phyloP scores from a whole-genome alignment of 2,888 invertebrate species.

The Chymomyza procnemis region DNA sequence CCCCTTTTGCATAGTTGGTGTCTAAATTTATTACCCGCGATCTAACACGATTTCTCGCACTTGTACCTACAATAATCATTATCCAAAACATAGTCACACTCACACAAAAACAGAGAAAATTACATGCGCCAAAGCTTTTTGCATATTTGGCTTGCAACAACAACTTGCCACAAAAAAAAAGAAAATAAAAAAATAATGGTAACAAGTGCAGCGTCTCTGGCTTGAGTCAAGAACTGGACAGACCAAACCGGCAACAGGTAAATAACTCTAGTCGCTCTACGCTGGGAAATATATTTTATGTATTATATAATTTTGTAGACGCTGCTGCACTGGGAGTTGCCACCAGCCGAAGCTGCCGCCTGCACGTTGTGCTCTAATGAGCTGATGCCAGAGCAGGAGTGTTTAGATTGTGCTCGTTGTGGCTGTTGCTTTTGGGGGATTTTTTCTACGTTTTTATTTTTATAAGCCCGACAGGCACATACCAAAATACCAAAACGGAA shows the following conservation, averaged over 20 bases:
- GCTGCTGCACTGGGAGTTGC: constrained; percentile 37
- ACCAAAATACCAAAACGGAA: not conserved
- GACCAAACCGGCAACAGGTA: constrained; percentile 16
- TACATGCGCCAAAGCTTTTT: constrained; percentile 63
- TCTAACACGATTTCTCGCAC: constrained; percentile 77
- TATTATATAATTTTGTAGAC: constrained; percentile 60
- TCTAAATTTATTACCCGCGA: constrained; percentile 77
- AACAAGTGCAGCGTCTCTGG: constrained; percentile 60
- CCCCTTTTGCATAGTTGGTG: constrained; percentile 74
- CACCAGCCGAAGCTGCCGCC: not conserved
- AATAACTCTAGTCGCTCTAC: not conserved
- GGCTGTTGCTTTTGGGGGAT: constrained; percentile 17
- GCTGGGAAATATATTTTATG: constrained; percentile 49
- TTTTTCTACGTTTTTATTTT: not conserved
- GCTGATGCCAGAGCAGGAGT: constrained; percentile 35
- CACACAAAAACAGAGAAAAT: constrained; percentile 5
- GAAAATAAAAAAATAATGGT: constrained; percentile 39
- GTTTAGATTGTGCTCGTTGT: constrained; percentile 26
- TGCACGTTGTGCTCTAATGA: constrained; percentile 8
- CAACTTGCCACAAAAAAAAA: constrained; percentile 28
- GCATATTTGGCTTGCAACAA: constrained; percentile 67
- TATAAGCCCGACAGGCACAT: constrained; percentile 1
- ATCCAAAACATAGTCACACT: constrained; percentile 50
- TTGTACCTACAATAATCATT: constrained; percentile 76
- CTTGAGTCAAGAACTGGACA: constrained; percentile 59